A percentile compares a stretch with the other conserved stretches of the same genome.
These are phyloP conservation scores for Chrysomela aeneicollis DNA, from an alignment of 2,888 invertebrate species.

Conservation along the genomic window DNA sequence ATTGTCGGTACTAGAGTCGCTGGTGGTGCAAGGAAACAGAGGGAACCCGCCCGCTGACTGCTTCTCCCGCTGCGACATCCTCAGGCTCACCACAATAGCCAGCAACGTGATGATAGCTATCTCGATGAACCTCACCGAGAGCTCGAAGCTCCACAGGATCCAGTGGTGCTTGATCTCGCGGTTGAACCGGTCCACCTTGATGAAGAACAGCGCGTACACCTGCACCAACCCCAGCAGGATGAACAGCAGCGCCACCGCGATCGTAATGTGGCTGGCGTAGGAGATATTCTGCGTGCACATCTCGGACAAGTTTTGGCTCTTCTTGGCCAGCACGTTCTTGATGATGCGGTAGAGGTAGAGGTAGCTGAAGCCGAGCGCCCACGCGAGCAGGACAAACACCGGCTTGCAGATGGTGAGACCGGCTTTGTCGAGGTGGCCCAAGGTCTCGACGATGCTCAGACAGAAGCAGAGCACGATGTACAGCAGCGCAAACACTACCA, in stretches of 20 bases:
- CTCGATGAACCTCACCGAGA: constrained; percentile 84
- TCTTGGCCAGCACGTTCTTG: constrained; percentile 76
- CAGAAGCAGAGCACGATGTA: constrained; percentile 84
- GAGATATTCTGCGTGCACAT: constrained; percentile 80
- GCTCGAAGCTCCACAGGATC: constrained; percentile 93
- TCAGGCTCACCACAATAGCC: constrained; percentile 83
- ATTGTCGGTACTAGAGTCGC: constrained; percentile 85
- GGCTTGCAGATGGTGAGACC: constrained; percentile 80
- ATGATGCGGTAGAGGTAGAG: constrained; percentile 83
- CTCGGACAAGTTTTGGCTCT: constrained; percentile 81
- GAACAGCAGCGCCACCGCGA: constrained; percentile 86
- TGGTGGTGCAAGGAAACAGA: constrained; percentile 81
- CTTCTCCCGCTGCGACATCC: constrained; percentile 76
- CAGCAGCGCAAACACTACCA: constrained; percentile 79
- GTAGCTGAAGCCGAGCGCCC: constrained; percentile 84
- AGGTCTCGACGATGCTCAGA: constrained; percentile 78
- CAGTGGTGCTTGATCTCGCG: constrained; percentile 77
- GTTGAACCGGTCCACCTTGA: constrained; percentile 63
- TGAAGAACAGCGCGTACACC: constrained; percentile 80
- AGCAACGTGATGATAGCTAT: constrained; percentile 86
- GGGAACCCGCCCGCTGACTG: constrained; percentile 77
- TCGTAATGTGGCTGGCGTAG: constrained; percentile 88
- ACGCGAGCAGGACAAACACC: constrained; percentile 84
- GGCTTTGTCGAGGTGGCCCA: constrained; percentile 58
- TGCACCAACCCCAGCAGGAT: constrained; percentile 84